Conservation (phyloP, 2,113 vertebrate genomes). For the Tyrannus savana region DNA sequence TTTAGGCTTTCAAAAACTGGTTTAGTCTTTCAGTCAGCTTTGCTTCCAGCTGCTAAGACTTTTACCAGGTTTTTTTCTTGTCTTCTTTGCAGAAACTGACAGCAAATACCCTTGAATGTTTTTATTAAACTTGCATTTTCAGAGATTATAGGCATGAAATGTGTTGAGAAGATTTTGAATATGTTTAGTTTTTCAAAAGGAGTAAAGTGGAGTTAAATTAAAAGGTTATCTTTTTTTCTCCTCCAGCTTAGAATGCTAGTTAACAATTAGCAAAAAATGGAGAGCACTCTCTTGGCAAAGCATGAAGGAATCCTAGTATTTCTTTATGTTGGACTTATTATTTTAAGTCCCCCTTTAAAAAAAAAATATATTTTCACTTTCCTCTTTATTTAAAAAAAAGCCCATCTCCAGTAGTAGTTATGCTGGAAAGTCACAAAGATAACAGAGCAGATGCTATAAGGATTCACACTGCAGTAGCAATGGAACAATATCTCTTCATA, state of each 20-base stretch:
- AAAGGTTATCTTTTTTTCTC: neutral
- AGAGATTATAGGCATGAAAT: neutral
- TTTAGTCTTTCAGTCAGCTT: neutral
- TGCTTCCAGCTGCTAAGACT: neutral
- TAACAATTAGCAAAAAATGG: neutral
- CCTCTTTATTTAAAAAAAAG: neutral
- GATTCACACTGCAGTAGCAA: neutral
- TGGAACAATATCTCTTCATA: neutral
- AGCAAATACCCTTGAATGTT: neutral
- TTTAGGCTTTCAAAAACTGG: neutral
- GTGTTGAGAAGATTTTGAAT: neutral
- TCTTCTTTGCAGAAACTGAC: neutral
- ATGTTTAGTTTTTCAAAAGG: neutral
- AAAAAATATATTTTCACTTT: neutral
- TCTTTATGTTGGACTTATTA: neutral
- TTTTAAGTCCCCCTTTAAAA: neutral
- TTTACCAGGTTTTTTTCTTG: neutral
- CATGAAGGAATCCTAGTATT: neutral
- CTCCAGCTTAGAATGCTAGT: neutral
- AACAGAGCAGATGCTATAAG: neutral
- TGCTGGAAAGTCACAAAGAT: neutral
- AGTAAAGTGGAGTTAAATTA: neutral
- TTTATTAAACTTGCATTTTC: constrained; percentile 9
- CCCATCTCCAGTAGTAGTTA: neutral
- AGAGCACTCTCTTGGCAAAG: neutral